These are phyloP conservation scores for Stenchaetothrips biformis DNA, from an alignment of 2,888 invertebrate species.

Conservation along the genomic window DNA sequence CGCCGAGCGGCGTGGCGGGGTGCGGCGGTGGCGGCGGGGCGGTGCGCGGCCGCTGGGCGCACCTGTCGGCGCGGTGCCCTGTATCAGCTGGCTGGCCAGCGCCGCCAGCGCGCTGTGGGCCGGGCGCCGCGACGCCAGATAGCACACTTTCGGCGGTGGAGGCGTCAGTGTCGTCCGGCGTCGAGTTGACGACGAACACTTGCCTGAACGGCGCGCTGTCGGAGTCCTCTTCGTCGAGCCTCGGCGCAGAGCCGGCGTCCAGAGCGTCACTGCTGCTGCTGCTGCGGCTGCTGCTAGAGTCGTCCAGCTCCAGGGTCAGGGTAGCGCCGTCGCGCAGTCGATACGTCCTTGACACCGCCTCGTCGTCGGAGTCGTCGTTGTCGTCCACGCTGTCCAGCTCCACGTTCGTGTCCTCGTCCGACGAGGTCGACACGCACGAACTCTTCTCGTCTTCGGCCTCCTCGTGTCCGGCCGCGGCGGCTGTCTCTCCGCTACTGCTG, in stretches of 20 bases:
- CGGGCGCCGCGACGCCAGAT: background rate
- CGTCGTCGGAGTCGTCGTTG: slow-evolving; percentile 30
- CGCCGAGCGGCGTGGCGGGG: background rate
- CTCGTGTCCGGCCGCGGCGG: background rate
- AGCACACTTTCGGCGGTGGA: slow-evolving; percentile 35
- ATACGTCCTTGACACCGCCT: background rate
- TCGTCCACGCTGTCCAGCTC: slow-evolving; percentile 33
- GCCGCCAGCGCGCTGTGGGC: background rate
- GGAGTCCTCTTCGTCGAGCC: slow-evolving; percentile 38
- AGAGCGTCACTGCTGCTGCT: slow-evolving; percentile 33
- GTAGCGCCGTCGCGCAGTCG: background rate
- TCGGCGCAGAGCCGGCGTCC: slow-evolving; percentile 34
- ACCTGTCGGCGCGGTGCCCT: background rate
- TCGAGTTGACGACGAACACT: slow-evolving; percentile 34
- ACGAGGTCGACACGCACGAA: slow-evolving; percentile 2
- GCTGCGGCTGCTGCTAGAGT: slow-evolving; percentile 32
- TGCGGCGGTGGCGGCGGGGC: slow-evolving; percentile 1
- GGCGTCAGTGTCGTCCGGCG: slow-evolving; percentile 32
- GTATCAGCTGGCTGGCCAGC: background rate
- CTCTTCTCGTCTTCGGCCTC: background rate
- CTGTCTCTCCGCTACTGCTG: background rate
- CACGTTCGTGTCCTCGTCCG: slow-evolving; percentile 26
- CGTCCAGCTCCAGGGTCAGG: slow-evolving; percentile 28
- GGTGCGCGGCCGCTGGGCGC: background rate
- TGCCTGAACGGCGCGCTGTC: slow-evolving; percentile 29